phyloP scores from a whole-genome alignment of 2,888 invertebrate genomes.

The Hyalella azteca region DNA sequence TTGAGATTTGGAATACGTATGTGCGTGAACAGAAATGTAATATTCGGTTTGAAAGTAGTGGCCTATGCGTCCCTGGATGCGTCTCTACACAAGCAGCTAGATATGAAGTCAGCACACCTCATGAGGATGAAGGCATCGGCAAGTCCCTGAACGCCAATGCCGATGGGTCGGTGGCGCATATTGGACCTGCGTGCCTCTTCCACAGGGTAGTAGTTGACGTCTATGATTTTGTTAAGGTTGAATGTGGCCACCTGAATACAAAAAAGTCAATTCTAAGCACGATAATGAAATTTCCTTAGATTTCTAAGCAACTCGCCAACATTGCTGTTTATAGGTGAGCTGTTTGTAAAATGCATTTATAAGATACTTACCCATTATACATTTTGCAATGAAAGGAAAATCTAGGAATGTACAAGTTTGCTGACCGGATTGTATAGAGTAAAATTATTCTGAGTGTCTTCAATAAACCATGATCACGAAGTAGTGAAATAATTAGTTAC shows the following conservation, averaged over 20 bases:
- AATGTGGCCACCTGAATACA: conserved; percentile 71
- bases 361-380: too few species aligned
- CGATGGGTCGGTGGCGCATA: conserved; percentile 73
- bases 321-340: too few species aligned
- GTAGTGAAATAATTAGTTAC: too few species aligned
- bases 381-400: too few species aligned
- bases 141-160: conserved; percentile 95
- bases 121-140: conserved; percentile 96
- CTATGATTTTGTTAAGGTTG: conserved; percentile 96
- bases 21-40: not conserved
- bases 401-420: too few species aligned
- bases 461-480: too few species aligned
- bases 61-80: not conserved
- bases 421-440: too few species aligned
- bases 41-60: not conserved
- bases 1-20: not conserved
- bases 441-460: too few species aligned
- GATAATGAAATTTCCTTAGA: too few species aligned
- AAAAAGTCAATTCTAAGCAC: too few species aligned
- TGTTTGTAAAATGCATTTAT: too few species aligned
- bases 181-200: conserved; percentile 75
- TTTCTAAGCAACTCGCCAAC: too few species aligned
- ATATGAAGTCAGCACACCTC: conserved; percentile 67
- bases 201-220: conserved; percentile 94
- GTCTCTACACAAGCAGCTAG: not conserved